Percentiles rank a stretch among this genome's conserved stretches.
Conservation (phyloP, 2,888 invertebrate genomes). For the Papilio gigon region DNA sequence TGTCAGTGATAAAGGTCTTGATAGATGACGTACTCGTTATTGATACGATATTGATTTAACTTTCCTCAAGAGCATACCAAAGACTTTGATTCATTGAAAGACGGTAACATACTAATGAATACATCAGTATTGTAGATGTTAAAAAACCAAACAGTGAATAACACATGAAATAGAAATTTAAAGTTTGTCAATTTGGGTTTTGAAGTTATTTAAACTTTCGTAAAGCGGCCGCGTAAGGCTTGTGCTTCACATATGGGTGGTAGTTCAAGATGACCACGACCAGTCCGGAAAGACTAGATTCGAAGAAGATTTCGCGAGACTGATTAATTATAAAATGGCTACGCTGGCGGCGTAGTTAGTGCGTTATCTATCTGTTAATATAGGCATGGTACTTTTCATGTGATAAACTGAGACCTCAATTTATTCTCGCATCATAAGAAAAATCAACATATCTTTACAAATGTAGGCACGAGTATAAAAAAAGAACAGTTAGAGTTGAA, state of each 20-base stretch:
- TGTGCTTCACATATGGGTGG: no score
- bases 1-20: background rate
- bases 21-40: background rate
- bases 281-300: no score
- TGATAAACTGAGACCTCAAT: background rate
- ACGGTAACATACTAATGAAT: background rate
- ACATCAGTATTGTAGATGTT: background rate
- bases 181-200: no score
- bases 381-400: background rate
- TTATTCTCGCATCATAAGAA: background rate
- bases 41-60: background rate
- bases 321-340: background rate
- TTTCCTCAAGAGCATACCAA: background rate
- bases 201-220: background rate
- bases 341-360: no score
- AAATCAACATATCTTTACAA: slow-evolving; percentile 32
- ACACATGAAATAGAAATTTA: background rate
- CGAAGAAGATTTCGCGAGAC: no score
- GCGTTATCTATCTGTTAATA: background rate
- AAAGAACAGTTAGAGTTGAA: slow-evolving; percentile 67
- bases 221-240: no score
- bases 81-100: background rate
- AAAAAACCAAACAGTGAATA: background rate
- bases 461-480: slow-evolving; percentile 42
- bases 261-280: no score